Evolutionary conservation across 2,888 invertebrate species (phyloP).

Genomic region (Aethes cnicana): DNA sequence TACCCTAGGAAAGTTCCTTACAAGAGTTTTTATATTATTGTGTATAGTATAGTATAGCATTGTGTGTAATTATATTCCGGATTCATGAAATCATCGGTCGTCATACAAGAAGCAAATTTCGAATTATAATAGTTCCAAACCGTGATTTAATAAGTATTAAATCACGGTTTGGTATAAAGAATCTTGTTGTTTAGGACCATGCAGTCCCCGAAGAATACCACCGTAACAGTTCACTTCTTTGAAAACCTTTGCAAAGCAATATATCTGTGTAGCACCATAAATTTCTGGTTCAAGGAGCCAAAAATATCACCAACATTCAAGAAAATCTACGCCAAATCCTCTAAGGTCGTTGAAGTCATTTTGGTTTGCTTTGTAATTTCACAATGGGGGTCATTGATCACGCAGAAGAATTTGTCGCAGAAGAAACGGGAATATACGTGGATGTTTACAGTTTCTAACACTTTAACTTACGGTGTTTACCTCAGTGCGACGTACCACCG

Average conservation of each 20-base stretch:
- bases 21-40: too few relatives aligned
- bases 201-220: neutral
- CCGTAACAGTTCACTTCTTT: neutral
- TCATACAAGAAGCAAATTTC: too few relatives aligned
- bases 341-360: slow-evolving; percentile 2
- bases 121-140: too few relatives aligned
- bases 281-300: slow-evolving; percentile 15
- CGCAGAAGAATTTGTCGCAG: slow-evolving; percentile 19
- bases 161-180: too few relatives aligned
- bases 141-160: too few relatives aligned
- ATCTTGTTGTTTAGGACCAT: too few relatives aligned
- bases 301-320: neutral
- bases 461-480: neutral
- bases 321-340: neutral
- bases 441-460: slow-evolving; percentile 8
- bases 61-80: too few relatives aligned
- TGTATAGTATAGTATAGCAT: too few relatives aligned
- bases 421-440: slow-evolving; percentile 13
- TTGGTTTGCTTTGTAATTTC: slow-evolving; percentile 3
- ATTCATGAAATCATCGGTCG: too few relatives aligned
- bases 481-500: slow-evolving; percentile 2
- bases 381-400: slow-evolving; percentile 2
- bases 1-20: too few relatives aligned
- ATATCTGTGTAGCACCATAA: neutral
- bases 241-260: slow-evolving; percentile 4